These are phyloP conservation scores for Neogobius melanostomus DNA, from an alignment of 2,113 vertebrate species.

Conservation along the genomic window DNA sequence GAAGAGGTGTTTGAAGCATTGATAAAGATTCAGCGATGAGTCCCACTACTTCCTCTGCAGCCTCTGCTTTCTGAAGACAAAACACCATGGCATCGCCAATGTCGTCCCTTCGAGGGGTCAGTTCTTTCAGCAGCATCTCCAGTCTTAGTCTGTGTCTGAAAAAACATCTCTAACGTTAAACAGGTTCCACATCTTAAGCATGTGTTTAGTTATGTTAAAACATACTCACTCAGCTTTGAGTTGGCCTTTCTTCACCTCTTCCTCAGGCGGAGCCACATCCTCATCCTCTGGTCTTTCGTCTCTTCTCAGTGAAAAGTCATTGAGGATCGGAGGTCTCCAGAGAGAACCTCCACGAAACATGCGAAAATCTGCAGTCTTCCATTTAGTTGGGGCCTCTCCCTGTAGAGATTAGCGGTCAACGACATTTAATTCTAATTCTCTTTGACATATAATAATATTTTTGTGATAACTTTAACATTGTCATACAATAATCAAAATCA, in stretches of 20 bases:
- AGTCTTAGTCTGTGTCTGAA: conserved; percentile 75
- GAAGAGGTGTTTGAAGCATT: conserved; percentile 75
- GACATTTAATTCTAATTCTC: background rate
- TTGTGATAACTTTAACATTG: no score
- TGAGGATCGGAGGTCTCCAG: conserved; percentile 78
- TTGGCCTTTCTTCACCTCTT: conserved; percentile 82
- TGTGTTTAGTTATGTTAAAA: background rate
- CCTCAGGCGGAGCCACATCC: conserved; percentile 55
- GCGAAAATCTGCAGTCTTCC: conserved; percentile 77
- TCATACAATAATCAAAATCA: background rate
- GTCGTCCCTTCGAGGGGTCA: conserved; percentile 70
- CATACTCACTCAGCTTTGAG: conserved; percentile 76
- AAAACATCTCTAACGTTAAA: background rate
- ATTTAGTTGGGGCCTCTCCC: conserved; percentile 77
- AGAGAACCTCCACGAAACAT: conserved; percentile 80
- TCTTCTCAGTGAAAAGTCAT: conserved; percentile 71
- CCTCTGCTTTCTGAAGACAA: conserved; percentile 78
- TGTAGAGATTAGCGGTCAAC: conserved; percentile 19
- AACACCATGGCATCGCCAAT: conserved; percentile 77
- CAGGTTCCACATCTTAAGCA: background rate
- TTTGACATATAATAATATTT: no score
- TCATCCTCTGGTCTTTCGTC: conserved; percentile 60
- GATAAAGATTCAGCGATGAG: conserved; percentile 75
- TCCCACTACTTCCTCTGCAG: conserved; percentile 80
- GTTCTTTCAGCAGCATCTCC: conserved; percentile 70